phyloP scores from a whole-genome alignment of 2,797 vertebrate genomes.

The Ataeniobius toweri region DNA sequence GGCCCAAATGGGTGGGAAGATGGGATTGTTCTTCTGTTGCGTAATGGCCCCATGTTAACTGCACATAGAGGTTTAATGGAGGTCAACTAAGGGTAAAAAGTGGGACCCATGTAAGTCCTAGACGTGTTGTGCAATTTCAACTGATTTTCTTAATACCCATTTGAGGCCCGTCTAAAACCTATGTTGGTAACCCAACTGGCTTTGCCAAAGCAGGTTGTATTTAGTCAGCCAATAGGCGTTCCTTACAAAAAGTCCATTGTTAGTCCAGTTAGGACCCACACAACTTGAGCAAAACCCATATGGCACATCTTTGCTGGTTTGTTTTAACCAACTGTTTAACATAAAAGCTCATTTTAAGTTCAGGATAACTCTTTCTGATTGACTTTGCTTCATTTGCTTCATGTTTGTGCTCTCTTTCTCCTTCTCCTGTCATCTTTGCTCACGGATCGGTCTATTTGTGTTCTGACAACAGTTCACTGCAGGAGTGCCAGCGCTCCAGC shows the following conservation, averaged over 20 bases:
- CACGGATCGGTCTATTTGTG: conserved; percentile 66
- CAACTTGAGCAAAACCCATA: not conserved
- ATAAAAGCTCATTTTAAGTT: not conserved
- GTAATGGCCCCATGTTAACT: not conserved
- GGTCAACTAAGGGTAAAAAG: not conserved
- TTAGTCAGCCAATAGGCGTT: not conserved
- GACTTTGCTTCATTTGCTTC: conserved; percentile 45
- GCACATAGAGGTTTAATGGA: not conserved
- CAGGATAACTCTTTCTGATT: conserved; percentile 32
- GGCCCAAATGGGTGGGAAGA: not conserved
- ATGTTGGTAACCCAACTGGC: not conserved
- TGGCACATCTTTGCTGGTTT: not conserved
- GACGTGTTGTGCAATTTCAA: not conserved
- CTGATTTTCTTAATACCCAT: too few relatives aligned
- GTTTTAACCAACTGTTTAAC: not conserved
- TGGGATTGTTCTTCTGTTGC: not conserved
- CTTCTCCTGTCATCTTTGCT: conserved; percentile 26
- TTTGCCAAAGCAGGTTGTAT: not conserved
- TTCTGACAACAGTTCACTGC: conserved; percentile 88
- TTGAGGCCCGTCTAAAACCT: not conserved
- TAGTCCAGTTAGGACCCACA: too few relatives aligned
- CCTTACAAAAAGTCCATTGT: not conserved
- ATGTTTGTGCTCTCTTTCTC: conserved; percentile 20
- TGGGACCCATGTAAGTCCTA: not conserved
- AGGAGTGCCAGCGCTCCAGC: conserved; percentile 94